These are phyloP conservation scores for Erythrolamprus reginae DNA, from an alignment of 2,113 vertebrate species.

Conservation along the genomic window DNA sequence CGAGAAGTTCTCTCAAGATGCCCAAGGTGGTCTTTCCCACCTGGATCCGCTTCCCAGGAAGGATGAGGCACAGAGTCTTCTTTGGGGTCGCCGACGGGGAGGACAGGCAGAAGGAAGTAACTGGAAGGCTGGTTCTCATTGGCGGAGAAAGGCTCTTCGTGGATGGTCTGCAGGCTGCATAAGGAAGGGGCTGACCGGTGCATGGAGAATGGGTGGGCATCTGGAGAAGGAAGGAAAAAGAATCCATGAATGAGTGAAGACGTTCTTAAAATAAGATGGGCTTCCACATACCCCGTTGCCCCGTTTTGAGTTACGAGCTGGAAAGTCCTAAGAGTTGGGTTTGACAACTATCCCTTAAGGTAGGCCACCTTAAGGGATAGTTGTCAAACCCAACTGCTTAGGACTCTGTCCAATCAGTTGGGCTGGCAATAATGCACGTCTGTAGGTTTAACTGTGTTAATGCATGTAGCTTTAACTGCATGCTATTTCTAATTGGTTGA, in stretches of 20 bases:
- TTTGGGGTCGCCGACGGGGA: slow-evolving; percentile 32
- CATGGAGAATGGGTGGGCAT: slow-evolving; percentile 59
- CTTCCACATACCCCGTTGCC: too few relatives aligned
- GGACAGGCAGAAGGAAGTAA: slow-evolving; percentile 4
- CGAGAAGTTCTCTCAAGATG: slow-evolving; percentile 9
- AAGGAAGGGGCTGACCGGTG: slow-evolving; percentile 72
- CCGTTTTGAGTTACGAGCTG: neutral
- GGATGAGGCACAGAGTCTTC: slow-evolving; percentile 43
- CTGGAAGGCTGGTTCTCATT: slow-evolving; percentile 49
- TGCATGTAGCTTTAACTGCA: too few relatives aligned
- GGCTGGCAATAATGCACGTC: too few relatives aligned
- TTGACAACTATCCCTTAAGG: too few relatives aligned
- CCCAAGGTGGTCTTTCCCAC: neutral
- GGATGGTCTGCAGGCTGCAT: slow-evolving; percentile 76
- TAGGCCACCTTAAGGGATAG: too few relatives aligned
- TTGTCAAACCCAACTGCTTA: neutral
- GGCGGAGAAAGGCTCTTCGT: slow-evolving; percentile 70
- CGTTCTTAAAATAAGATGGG: neutral
- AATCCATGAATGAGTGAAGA: neutral
- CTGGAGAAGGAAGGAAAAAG: slow-evolving; percentile 59
- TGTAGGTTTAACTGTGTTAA: too few relatives aligned
- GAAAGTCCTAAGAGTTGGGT: too few relatives aligned
- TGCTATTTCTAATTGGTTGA: too few relatives aligned
- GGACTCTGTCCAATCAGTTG: too few relatives aligned
- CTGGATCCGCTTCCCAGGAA: neutral